Percentiles rank a stretch among this genome's conserved stretches.
Evolutionary conservation across 2,888 invertebrate genomes (phyloP).

Genomic region (Brachyptera putata): DNA sequence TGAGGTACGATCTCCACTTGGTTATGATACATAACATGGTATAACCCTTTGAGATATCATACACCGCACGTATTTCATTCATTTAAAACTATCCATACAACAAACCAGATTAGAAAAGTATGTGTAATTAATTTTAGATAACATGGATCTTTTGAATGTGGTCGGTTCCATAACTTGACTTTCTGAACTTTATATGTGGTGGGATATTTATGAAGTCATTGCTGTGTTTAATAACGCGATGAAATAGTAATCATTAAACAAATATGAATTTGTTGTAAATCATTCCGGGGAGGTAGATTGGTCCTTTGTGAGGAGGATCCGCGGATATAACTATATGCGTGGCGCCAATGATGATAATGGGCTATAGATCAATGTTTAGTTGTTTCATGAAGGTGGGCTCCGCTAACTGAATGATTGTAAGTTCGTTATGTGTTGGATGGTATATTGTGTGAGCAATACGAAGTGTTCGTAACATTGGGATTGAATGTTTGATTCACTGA

Average conservation of each 20-base stretch:
- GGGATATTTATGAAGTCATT: slow-evolving; percentile 13
- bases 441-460: too few relatives aligned
- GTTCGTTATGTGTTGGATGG: too few relatives aligned
- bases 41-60: background rate
- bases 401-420: too few relatives aligned
- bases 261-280: slow-evolving; percentile 10
- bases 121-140: slow-evolving; percentile 8
- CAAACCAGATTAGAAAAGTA: background rate
- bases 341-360: too few relatives aligned
- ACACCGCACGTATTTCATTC: background rate
- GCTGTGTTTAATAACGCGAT: slow-evolving; percentile 16
- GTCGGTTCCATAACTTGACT: slow-evolving; percentile 12
- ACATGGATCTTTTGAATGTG: slow-evolving; percentile 6
- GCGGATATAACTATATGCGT: too few relatives aligned
- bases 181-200: background rate
- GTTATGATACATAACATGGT: background rate
- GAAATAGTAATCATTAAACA: slow-evolving; percentile 13
- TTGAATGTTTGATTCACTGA: too few relatives aligned
- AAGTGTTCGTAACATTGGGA: too few relatives aligned
- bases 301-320: background rate
- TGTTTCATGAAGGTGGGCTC: too few relatives aligned
- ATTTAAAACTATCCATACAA: background rate
- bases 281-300: too few relatives aligned
- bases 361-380: too few relatives aligned
- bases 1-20: slow-evolving; percentile 3